Base-by-base conservation (phyloP, 2,113 vertebrate genomes). In the Lathamus discolor region DNA sequence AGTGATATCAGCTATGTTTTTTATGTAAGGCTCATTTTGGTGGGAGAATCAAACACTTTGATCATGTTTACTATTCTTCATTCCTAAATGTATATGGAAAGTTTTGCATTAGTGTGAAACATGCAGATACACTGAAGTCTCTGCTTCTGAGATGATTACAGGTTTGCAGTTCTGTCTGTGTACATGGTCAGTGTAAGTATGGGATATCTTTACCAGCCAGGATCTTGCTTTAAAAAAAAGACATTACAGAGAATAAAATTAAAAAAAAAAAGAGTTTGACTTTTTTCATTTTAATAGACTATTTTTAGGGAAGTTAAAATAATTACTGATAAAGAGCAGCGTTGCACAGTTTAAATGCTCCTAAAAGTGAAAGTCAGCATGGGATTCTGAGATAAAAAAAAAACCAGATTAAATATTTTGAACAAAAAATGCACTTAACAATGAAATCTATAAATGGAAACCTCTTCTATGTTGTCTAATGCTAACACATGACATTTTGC, bases 381-480 rank as follows among this genome's bases (percentile, higher is more conserved):
- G 4, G 67, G 83, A 49, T 78, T 84, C 72, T 76, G 69, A 78
- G 83, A 81, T 52, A 86, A 88, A 95, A 82, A 82, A 82, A 51
- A 81, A 83, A 29, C 44, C n/a, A 87, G 66, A 88, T 95, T 94
- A 93, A 79, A 86, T 91, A 92, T 94, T 97, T 78, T 67, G 61
- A 93, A 39, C 59, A 63, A 68, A 68, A 96, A 95, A 91, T 83
- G 69, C 41, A 35, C 39, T 62, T 92, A 74, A 82, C 94, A 96
- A 75, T 95, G 64, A 79, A 94, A 94, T 93, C 67, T 92, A 55
- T 92, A 97, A 95, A 93, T 82, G 69, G 93, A 95, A 96, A 85
- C 66, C 46, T 93, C 84, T 96, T 95, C 75, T 52, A 6, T 74
- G 70, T 86, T 95, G 79, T 81, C 35, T 90, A 93, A 94, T 93